Evolutionary conservation across 2,797 vertebrate genomes (phyloP).

Genomic region (Dicrostonyx torquatus): DNA sequence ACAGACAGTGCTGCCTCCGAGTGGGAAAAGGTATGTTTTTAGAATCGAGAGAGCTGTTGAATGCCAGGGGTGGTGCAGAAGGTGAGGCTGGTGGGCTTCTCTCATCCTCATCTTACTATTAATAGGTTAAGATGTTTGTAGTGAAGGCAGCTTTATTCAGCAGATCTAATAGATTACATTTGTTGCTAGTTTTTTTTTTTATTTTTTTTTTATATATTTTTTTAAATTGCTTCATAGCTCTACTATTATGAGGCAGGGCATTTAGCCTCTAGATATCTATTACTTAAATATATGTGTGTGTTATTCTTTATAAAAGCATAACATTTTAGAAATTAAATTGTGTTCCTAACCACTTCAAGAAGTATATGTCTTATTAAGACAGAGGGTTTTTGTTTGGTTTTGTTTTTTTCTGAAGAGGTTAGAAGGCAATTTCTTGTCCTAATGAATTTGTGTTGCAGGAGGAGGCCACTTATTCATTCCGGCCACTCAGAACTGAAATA

Average conservation of each 20-base stretch:
- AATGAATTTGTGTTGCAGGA: slow-evolving; percentile 10
- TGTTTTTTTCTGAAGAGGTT: slow-evolving; percentile 40
- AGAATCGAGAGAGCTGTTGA: slow-evolving; percentile 21
- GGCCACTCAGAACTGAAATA: no score
- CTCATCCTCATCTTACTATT: not conserved
- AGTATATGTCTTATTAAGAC: slow-evolving; percentile 20
- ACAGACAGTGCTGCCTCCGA: slow-evolving; percentile 86
- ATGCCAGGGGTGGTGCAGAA: not conserved
- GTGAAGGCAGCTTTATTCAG: slow-evolving; percentile 20
- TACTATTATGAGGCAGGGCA: not conserved
- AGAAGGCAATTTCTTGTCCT: slow-evolving; percentile 44
- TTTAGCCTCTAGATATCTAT: slow-evolving; percentile 4
- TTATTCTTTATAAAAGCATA: slow-evolving; percentile 7
- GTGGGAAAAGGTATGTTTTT: slow-evolving; percentile 90
- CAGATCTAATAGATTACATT: slow-evolving; percentile 19
- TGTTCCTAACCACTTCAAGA: slow-evolving; percentile 34
- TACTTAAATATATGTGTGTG: not conserved
- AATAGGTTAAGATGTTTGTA: not conserved
- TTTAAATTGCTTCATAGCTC: slow-evolving; percentile 7
- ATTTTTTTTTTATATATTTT: not conserved
- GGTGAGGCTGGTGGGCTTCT: not conserved
- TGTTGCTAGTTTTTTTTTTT: not conserved
- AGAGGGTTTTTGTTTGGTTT: not conserved
- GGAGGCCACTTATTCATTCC: no score
- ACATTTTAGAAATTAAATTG: slow-evolving; percentile 46